Base-by-base conservation (phyloP, 2,113 vertebrate species). In the Taxidea taxus region DNA sequence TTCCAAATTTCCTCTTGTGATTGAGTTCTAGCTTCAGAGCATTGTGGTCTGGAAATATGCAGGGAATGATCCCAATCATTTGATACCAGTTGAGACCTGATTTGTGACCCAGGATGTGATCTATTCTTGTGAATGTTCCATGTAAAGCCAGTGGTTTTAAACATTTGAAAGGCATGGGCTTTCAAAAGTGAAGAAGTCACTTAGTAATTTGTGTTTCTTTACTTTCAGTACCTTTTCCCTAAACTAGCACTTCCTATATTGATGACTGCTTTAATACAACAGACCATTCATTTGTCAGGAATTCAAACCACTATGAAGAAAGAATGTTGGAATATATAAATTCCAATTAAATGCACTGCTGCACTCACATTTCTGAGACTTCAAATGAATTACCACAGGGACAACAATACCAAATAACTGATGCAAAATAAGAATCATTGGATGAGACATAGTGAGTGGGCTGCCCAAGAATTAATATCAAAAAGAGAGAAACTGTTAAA, bases 271-370 rank as follows among this genome's bases (percentile, higher is more conserved):
- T 87, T 92, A 97, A 97, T 94, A 88, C 37, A 95, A n/a, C 29
- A 95, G 15, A 72, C 29, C 51, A 92, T 97, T 97, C 64, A 92
- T 97, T 97, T 96, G 49, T 97, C 93, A 97, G 21, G 44, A 87
- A 95, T 75, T 96, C 93, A 90, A 84, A 94, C 13, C 34, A 31
- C n/a, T 95, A 42, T 72, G 25, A 96, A 70, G 75, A 37, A 68
- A 97, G 42, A 90, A 58, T 68, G 47, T 70, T 95, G 80, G 6
- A 42, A 25, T 27, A 83, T 83, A 44, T 95, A 94, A 94, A 92
- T 96, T 95, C 23, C 62, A 94, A 96, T 90, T 90, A 97, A 97
- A 94, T 95, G 95, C 81, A 87, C 68, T 81, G 37, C 14, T 97
- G 84, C 91, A 90, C 10, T 95, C 56, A n/a, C n/a, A n/a, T n/a